phyloP scores from a whole-genome alignment of 2,113 vertebrate genomes.

The Galbula dea region DNA sequence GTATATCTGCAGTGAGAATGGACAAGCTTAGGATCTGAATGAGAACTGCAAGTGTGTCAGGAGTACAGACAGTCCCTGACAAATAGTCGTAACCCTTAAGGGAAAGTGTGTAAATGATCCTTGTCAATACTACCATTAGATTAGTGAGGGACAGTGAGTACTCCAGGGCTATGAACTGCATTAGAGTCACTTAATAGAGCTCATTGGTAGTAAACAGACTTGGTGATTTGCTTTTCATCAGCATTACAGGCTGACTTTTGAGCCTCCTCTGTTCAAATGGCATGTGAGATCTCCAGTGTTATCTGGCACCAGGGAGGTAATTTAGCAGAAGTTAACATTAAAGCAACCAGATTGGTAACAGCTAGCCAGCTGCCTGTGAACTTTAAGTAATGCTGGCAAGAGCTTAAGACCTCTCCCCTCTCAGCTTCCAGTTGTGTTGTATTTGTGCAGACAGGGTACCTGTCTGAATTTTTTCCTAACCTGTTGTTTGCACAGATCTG shows the following conservation, averaged over 20 bases:
- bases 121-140: conserved; percentile 47
- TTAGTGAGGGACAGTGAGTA: conserved; percentile 46
- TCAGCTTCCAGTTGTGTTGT: background rate
- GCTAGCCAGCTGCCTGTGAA: background rate
- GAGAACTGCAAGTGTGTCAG: rapidly evolving
- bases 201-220: conserved; percentile 41
- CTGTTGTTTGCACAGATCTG: background rate
- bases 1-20: background rate
- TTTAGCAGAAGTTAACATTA: conserved; percentile 4
- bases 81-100: conserved; percentile 29
- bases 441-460: background rate
- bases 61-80: background rate
- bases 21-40: background rate
- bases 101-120: conserved; percentile 44
- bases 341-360: background rate
- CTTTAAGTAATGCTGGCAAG: background rate
- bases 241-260: conserved; percentile 8
- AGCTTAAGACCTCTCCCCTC: background rate
- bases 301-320: background rate
- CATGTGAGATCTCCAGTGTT: conserved; percentile 7
- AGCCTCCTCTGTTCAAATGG: background rate
- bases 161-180: conserved; percentile 26
- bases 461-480: background rate
- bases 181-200: conserved; percentile 47
- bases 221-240: conserved; percentile 36